Conservation (phyloP, 2,888 invertebrate species). For the Coleophora deauratella region DNA sequence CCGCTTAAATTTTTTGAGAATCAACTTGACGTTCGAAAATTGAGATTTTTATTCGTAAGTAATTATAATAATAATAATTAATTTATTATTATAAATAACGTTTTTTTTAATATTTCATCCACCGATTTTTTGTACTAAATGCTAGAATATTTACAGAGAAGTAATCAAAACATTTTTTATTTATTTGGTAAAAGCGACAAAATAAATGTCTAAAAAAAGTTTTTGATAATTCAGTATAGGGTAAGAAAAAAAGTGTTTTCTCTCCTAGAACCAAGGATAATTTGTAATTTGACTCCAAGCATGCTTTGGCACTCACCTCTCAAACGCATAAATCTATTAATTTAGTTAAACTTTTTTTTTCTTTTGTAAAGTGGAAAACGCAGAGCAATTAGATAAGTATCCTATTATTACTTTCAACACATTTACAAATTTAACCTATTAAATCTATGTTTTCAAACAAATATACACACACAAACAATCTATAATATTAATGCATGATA, state of each 20-base stretch:
- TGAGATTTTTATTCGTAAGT: conserved; percentile 27
- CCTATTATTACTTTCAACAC: conserved; percentile 31
- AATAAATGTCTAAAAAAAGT: conserved; percentile 9
- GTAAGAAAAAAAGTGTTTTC: conserved; percentile 7
- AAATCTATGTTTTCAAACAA: conserved; percentile 53
- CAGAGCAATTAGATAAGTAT: conserved; percentile 21
- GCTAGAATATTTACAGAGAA: conserved; percentile 60
- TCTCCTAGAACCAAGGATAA: conserved; percentile 9
- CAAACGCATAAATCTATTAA: conserved; percentile 22
- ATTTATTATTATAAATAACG: conserved; percentile 30
- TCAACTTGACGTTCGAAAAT: conserved; percentile 14
- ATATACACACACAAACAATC: conserved; percentile 64
- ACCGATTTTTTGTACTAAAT: conserved; percentile 67
- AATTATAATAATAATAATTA: conserved; percentile 21
- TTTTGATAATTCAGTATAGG: conserved; percentile 16
- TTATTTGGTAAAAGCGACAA: conserved; percentile 66
- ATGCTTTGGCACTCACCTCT: conserved; percentile 57
- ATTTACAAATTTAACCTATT: conserved; percentile 68
- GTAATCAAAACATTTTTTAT: conserved; percentile 33
- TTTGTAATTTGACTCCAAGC: conserved; percentile 24
- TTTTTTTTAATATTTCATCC: conserved; percentile 41
- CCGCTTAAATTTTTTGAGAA: conserved; percentile 6
- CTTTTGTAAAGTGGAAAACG: conserved; percentile 19
- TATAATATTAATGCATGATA: conserved; percentile 20
- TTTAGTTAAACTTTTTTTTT: conserved; percentile 19